phyloP scores from a whole-genome alignment of 2,888 invertebrate species.

The Cheiracanthium punctorium region DNA sequence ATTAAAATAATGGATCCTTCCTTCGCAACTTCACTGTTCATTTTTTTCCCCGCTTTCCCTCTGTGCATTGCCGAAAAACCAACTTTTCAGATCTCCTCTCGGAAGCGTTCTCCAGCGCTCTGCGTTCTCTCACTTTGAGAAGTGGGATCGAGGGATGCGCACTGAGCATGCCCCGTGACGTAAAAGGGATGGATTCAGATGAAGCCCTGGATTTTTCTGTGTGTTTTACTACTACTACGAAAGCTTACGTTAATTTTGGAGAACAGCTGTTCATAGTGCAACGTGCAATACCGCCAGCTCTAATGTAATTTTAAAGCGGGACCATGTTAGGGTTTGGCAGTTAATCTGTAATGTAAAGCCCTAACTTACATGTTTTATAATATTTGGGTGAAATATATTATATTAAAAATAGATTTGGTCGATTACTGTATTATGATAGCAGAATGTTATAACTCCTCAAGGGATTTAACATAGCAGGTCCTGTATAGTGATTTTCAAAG shows the following conservation, averaged over 20 bases:
- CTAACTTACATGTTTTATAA: no score
- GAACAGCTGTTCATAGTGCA: constrained; percentile 4
- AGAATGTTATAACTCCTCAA: no score
- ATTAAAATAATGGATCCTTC: constrained; percentile 29
- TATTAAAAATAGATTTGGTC: no score
- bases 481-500: no score
- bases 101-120: constrained; percentile 45
- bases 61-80: constrained; percentile 48
- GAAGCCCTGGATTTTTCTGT: background rate
- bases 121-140: constrained; percentile 63
- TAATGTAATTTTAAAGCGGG: background rate
- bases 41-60: constrained; percentile 39
- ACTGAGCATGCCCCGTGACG: constrained; percentile 57
- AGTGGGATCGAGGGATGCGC: constrained; percentile 23
- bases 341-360: no score
- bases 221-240: constrained; percentile 15
- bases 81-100: constrained; percentile 46
- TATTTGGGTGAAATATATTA: no score
- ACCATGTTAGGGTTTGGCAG: no score
- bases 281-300: background rate
- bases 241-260: background rate
- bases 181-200: constrained; percentile 30
- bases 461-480: no score
- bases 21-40: constrained; percentile 26
- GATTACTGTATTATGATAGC: no score